phyloP scores from a whole-genome alignment of 2,797 vertebrate species.

The Sphenodon punctatus region DNA sequence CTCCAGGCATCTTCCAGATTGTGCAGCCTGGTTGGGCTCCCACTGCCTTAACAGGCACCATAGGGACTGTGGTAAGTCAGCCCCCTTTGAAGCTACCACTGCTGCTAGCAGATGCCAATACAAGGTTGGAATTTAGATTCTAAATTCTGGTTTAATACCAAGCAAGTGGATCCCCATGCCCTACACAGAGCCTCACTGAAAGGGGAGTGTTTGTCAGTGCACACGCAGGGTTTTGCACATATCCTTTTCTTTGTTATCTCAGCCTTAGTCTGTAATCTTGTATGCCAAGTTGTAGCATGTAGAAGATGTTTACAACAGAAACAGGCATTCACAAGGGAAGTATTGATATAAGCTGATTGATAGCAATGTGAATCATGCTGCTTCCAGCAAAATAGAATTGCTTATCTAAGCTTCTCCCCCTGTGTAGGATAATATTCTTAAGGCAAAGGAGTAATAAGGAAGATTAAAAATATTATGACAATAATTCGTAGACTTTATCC shows the following conservation, averaged over 20 bases:
- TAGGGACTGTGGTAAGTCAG: no score
- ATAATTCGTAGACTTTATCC: background rate
- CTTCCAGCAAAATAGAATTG: conserved; percentile 6
- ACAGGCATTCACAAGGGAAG: background rate
- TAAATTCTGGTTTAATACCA: conserved; percentile 12
- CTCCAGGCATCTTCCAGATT: no score
- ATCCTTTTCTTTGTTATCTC: conserved; percentile 20
- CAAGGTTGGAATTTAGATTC: background rate
- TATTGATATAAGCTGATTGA: background rate
- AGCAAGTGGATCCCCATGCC: background rate
- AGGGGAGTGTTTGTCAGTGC: background rate
- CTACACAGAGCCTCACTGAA: background rate
- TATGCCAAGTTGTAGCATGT: background rate
- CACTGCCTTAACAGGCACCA: no score
- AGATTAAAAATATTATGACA: background rate
- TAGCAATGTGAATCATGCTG: background rate
- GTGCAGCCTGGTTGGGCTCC: no score
- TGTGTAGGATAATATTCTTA: background rate
- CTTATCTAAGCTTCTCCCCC: background rate
- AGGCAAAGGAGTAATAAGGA: background rate
- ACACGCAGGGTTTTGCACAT: background rate
- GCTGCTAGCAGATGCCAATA: no score
- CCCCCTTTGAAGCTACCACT: no score
- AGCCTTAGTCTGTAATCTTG: background rate
- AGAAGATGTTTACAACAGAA: conserved; percentile 9